A percentile compares a stretch with the other conserved stretches of the same genome.
phyloP scores from a whole-genome alignment of 2,888 invertebrate species.

The Zele albiditarsus region DNA sequence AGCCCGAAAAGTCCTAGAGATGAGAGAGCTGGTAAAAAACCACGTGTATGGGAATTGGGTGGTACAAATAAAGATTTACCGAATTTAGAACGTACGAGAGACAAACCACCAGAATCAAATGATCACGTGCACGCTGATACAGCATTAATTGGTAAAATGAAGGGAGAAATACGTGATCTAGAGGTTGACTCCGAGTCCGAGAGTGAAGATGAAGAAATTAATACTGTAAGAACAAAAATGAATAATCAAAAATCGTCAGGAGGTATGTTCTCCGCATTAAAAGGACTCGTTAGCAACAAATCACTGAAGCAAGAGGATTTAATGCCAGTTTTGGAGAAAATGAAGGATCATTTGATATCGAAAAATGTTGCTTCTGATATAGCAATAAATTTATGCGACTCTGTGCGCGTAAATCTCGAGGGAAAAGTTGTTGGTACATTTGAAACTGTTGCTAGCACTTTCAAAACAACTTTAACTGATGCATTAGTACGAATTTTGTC shows the following conservation, averaged over 20 bases:
- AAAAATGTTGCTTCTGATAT: slow-evolving; percentile 99
- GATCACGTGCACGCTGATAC: slow-evolving; percentile 79
- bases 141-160: slow-evolving; percentile 87
- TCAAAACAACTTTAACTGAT: slow-evolving; percentile 90
- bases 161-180: slow-evolving; percentile 86
- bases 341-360: slow-evolving; percentile 94
- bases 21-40: slow-evolving; percentile 88
- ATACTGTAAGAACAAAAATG: slow-evolving; percentile 60
- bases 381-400: slow-evolving; percentile 93
- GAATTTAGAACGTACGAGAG: slow-evolving; percentile 86
- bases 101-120: slow-evolving; percentile 80
- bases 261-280: slow-evolving; percentile 90
- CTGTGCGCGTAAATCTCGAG: slow-evolving; percentile 90
- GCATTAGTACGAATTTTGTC: slow-evolving; percentile 95
- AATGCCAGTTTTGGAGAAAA: slow-evolving; percentile 90
- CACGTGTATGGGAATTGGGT: slow-evolving; percentile 91
- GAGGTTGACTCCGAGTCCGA: slow-evolving; percentile 85
- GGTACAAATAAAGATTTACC: slow-evolving; percentile 86
- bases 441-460: slow-evolving; percentile 90
- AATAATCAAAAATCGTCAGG: slow-evolving; percentile 66
- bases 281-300: slow-evolving; percentile 91
- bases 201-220: slow-evolving; percentile 77
- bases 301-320: slow-evolving; percentile 87
- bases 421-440: slow-evolving; percentile 97
- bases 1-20: slow-evolving; percentile 75